Base-by-base conservation (phyloP, 2,888 invertebrate species). In the Branchipolynoe longqiensis region DNA sequence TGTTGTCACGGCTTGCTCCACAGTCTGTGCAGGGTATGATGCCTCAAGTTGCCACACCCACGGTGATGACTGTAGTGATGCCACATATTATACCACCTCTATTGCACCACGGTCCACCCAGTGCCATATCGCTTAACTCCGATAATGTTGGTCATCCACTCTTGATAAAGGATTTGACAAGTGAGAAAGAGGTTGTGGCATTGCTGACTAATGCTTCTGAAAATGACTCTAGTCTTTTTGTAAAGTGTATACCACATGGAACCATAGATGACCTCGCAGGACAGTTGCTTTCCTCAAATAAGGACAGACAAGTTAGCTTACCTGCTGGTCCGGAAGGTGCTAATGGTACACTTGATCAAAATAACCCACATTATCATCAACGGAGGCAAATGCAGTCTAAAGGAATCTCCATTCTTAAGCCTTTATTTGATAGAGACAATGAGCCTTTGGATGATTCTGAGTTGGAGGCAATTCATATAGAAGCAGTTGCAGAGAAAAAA, bases 381-480 rank as follows among this genome's bases (percentile, higher is more conserved):
- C 64, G 69, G 4, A 14, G 74, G 38, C 25, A n/a, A 14, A 12
- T 56, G 18, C 84, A 84, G 74, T 78, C 74, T n/a, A 85, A 83
- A 31, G 86, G 86, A 0, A 85, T 86, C 33, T 86, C 86, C 59
- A 86, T 86, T 41, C 59, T 86, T 48, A 85, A 86, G 73, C 86
- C 86, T 12, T 48, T 86, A 25, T 58, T 74, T 48, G 86, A 86
- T 59, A 41, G 86, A 56, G 86, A 86, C 38, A 82, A 85, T n/a
- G 82, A 85, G 83, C 48, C 41, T 4, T 69, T 74, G 31, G 69
- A 84, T n/a, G 62, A 56, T 28, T 62, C 31, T 1, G 41, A 41
- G 12, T 33, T 58, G 12, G 56, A 58, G 18, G 38, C n/a, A n/a
- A n/a, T n/a, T n/a, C n/a, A n/a, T n/a, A n/a, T n/a, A n/a, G n/a